phyloP scores from a whole-genome alignment of 1,140 invertebrate genomes.

The Bombus balteatus region DNA sequence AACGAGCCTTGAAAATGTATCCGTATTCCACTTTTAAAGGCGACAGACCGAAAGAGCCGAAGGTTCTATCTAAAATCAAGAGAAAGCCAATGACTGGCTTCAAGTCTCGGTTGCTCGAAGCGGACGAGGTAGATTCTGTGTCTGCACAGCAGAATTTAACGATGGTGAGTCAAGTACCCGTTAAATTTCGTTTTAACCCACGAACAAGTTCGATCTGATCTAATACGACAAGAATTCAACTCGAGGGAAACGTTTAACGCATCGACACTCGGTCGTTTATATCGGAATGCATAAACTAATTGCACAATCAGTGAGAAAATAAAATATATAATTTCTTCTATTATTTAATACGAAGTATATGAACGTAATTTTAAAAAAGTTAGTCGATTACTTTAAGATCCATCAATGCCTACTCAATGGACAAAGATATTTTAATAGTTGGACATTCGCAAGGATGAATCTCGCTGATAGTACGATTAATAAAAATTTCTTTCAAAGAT shows the following conservation, averaged over 20 bases:
- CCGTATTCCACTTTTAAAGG: conserved; percentile 15
- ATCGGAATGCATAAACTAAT: neutral
- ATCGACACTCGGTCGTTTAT: neutral
- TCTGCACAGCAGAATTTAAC: neutral
- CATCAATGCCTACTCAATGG: no score
- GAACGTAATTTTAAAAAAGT: no score
- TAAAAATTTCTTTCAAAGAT: no score
- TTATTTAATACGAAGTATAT: no score
- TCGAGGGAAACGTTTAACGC: neutral
- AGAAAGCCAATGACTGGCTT: conserved; percentile 4
- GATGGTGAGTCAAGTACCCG: conserved; percentile 21
- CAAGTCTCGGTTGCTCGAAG: conserved; percentile 25
- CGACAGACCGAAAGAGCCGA: neutral
- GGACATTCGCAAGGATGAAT: no score
- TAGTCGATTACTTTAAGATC: no score
- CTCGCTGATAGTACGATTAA: no score
- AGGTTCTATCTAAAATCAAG: neutral
- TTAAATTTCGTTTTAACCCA: conserved; percentile 60
- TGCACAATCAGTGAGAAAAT: neutral
- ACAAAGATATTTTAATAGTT: no score
- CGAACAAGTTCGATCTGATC: conserved; percentile 5
- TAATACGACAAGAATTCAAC: neutral
- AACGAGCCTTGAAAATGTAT: neutral
- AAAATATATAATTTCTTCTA: neutral
- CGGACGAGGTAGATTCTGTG: neutral